Conservation (phyloP, 2,888 invertebrate genomes). For the Rhimphoctona megacephalus region DNA sequence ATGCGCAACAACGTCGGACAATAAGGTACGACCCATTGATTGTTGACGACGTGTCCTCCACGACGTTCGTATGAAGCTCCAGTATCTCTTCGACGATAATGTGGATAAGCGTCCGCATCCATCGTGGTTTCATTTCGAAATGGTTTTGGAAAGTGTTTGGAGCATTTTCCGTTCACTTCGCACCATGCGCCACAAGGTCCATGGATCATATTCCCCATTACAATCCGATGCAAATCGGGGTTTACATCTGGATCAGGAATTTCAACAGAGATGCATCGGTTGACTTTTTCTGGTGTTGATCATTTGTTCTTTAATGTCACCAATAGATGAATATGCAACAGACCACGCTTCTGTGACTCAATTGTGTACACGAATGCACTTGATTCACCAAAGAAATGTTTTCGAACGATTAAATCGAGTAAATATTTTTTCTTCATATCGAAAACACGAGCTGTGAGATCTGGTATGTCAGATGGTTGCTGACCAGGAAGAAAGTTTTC, state of each 20-base stretch:
- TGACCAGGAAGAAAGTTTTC: conserved; percentile 76
- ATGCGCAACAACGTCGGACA: conserved; percentile 68
- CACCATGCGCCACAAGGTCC: conserved; percentile 77
- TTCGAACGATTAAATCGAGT: conserved; percentile 57
- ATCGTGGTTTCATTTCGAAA: conserved; percentile 67
- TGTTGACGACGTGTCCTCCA: conserved; percentile 72
- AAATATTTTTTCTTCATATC: conserved; percentile 65
- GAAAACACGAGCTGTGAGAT: conserved; percentile 77
- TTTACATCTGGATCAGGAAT: conserved; percentile 74
- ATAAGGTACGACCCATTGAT: conserved; percentile 78
- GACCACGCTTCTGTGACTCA: conserved; percentile 71
- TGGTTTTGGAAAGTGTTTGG: conserved; percentile 74
- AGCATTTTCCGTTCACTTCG: conserved; percentile 67
- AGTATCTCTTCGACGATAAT: conserved; percentile 69
- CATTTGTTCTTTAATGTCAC: conserved; percentile 69
- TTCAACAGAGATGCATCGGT: conserved; percentile 76
- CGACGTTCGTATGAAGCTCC: conserved; percentile 55
- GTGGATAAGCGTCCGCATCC: conserved; percentile 72
- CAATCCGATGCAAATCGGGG: conserved; percentile 45
- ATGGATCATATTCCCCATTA: conserved; percentile 80
- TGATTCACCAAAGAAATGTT: conserved; percentile 65
- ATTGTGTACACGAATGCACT: conserved; percentile 64
- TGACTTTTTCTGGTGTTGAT: conserved; percentile 66
- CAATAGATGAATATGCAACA: conserved; percentile 69
- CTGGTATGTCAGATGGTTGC: conserved; percentile 78